Evolutionary conservation across 2,888 invertebrate genomes (phyloP).

Genomic region (Plusia festucae): DNA sequence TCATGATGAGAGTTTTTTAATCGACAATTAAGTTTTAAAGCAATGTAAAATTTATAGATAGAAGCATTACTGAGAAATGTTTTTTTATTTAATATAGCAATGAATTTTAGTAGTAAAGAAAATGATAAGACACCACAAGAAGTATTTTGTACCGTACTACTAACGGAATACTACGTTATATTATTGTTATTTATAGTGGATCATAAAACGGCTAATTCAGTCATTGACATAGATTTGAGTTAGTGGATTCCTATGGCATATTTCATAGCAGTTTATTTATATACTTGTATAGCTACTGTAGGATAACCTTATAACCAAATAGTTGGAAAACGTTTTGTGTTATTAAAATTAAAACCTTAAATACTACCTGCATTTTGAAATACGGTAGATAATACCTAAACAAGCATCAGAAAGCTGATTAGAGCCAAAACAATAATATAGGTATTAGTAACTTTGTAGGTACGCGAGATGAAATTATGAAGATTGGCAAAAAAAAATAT

Average conservation of each 20-base stretch:
- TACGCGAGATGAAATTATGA: too few species aligned
- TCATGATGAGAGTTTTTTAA: background rate
- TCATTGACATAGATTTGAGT: slow-evolving; percentile 75
- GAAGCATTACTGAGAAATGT: too few species aligned
- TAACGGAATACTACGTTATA: slow-evolving; percentile 55
- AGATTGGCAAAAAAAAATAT: too few species aligned
- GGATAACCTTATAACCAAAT: slow-evolving; percentile 22
- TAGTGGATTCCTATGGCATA: slow-evolving; percentile 59
- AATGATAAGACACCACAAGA: slow-evolving; percentile 43
- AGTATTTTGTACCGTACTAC: slow-evolving; percentile 39
- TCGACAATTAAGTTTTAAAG: background rate
- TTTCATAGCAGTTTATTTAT: slow-evolving; percentile 56
- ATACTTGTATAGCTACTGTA: slow-evolving; percentile 38
- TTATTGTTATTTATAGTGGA: slow-evolving; percentile 73
- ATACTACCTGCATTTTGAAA: too few species aligned
- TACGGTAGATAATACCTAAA: too few species aligned
- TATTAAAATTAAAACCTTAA: too few species aligned
- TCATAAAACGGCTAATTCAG: slow-evolving; percentile 77
- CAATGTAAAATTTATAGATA: too few species aligned
- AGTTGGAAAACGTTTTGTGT: slow-evolving; percentile 2
- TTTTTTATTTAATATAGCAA: background rate
- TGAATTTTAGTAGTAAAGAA: slow-evolving; percentile 17
- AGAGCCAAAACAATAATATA: too few species aligned
- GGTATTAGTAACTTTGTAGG: too few species aligned
- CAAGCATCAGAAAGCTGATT: too few species aligned